Percentiles rank a stretch among this genome's conserved stretches.
These are phyloP conservation scores for Torymus texanus DNA, from an alignment of 2,888 invertebrate genomes.

Conservation along the genomic window DNA sequence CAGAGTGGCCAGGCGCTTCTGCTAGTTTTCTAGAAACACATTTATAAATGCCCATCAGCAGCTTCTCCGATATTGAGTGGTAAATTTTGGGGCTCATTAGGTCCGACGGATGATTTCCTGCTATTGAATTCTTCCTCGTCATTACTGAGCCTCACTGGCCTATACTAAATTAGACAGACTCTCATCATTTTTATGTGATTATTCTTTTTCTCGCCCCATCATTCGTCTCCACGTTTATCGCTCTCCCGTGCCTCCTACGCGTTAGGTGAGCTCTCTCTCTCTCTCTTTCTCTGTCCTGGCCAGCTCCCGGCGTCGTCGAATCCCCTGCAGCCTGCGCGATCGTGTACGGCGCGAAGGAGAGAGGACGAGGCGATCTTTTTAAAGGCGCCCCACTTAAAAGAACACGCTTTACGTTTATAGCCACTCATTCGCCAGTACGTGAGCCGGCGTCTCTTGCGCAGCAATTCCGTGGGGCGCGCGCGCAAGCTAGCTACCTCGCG, in stretches of 20 bases:
- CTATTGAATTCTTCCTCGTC: constrained; percentile 1
- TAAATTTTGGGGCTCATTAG: no score
- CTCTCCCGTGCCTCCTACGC: constrained; percentile 3
- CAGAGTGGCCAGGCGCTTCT: no score
- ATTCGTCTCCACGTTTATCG: constrained; percentile 27
- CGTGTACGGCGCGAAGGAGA: neutral
- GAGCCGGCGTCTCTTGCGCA: constrained; percentile 59
- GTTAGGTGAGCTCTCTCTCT: neutral
- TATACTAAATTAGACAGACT: neutral
- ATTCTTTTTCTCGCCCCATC: constrained; percentile 4
- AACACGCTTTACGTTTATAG: constrained; percentile 75
- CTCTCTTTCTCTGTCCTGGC: neutral
- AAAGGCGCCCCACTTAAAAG: constrained; percentile 74
- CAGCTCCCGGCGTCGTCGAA: constrained; percentile 23
- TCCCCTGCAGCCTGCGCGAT: constrained; percentile 51
- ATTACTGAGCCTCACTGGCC: neutral
- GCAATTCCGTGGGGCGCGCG: constrained; percentile 61
- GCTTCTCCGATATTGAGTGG: no score
- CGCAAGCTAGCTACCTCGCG: neutral
- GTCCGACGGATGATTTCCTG: no score
- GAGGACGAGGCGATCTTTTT: constrained; percentile 70
- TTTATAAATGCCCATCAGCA: no score
- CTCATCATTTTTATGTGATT: neutral
- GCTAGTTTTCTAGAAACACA: no score
- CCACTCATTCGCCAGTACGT: constrained; percentile 71